Evolutionary conservation across 1,140 invertebrate species (phyloP).

Genomic region (Drosophila quadrilineata): DNA sequence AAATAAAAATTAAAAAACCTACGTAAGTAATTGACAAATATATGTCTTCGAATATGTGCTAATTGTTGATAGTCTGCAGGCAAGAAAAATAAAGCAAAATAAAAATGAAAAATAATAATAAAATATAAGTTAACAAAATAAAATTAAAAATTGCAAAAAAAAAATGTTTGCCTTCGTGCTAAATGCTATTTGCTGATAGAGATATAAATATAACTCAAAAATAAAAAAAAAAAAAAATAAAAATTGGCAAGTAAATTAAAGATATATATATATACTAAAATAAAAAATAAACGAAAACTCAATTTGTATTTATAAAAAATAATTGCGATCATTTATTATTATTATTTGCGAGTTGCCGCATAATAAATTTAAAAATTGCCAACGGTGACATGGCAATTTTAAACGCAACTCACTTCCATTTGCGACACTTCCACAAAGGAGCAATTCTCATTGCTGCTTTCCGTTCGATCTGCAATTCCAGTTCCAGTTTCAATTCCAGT

Average conservation of each 20-base stretch:
- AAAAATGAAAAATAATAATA: neutral
- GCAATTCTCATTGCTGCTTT: neutral
- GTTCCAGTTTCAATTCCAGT: neutral
- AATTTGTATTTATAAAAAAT: neutral
- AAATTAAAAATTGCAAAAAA: neutral
- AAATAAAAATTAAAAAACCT: too few relatives aligned
- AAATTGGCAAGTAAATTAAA: too few relatives aligned
- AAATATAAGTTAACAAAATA: neutral
- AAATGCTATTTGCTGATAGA: too few relatives aligned
- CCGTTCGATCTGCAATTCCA: too few relatives aligned
- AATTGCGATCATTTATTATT: neutral
- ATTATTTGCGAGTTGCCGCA: neutral
- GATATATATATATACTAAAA: too few relatives aligned
- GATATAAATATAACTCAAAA: too few relatives aligned
- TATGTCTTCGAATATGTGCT: too few relatives aligned
- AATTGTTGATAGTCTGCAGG: too few relatives aligned
- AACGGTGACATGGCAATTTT: neutral
- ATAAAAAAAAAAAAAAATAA: too few relatives aligned
- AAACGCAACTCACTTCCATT: conserved; percentile 1
- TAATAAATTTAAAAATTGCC: conserved; percentile 14
- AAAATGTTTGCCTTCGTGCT: too few relatives aligned
- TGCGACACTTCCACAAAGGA: neutral
- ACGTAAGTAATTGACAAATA: too few relatives aligned
- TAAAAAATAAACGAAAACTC: neutral
- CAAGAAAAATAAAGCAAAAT: neutral